Evolutionary conservation across 2,113 vertebrate genomes (phyloP).

Genomic region (Ceratotherium simum): DNA sequence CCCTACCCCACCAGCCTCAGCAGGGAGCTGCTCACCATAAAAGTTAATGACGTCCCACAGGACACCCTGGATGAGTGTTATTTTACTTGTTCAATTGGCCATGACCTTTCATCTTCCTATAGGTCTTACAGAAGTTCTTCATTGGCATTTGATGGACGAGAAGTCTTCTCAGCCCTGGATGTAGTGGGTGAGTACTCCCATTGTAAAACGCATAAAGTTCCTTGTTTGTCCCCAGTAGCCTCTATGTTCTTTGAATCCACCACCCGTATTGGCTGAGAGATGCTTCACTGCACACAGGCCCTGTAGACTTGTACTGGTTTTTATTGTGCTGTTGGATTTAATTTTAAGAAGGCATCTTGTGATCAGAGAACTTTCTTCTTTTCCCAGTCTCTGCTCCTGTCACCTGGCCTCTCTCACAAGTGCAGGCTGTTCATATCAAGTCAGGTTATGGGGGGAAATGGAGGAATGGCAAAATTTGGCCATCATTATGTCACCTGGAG

Average conservation of each 20-base stretch:
- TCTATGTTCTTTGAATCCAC: not conserved
- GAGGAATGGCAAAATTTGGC: not conserved
- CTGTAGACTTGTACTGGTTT: no score
- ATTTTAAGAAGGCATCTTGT: not conserved
- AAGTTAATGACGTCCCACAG: no score
- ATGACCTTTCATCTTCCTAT: no score
- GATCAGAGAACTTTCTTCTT: not conserved
- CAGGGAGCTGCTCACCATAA: no score
- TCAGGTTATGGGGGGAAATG: not conserved
- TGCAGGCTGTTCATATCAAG: not conserved
- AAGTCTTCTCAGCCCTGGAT: no score
- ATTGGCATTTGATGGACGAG: not conserved
- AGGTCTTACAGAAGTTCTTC: no score
- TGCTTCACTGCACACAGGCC: not conserved
- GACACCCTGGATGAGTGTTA: no score
- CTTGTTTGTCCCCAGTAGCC: not conserved
- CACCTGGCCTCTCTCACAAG: not conserved
- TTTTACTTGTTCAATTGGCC: no score
- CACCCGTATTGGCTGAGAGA: not conserved
- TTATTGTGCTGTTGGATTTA: not conserved
- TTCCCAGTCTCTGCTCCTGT: no score
- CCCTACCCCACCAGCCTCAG: no score
- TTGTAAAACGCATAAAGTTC: not conserved
- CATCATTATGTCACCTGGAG: not conserved
- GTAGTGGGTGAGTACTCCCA: not conserved